Evolutionary conservation across 2,797 vertebrate genomes (phyloP), one percentile per base, ranked within the genome.

Genomic region (Florisuga fusca): DNA sequence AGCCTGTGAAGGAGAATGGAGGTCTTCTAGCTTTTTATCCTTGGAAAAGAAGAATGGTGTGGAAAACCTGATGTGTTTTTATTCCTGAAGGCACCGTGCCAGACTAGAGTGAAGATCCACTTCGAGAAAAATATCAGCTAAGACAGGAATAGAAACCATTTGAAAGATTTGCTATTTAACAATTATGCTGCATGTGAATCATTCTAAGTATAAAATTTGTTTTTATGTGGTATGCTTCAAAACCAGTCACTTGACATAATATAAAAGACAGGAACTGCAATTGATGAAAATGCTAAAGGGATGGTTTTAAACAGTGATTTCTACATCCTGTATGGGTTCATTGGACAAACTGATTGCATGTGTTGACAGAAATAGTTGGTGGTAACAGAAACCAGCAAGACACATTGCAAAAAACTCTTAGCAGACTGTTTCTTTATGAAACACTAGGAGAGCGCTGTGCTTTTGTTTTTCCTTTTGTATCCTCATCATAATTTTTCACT

Each of bases 341-440:
- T 17, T 76, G 9, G 19, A 53, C 33, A 63, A 50, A 73, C 43
- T 45, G 54, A 64, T 84, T 59, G 50, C 45, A 82, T 1, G 4
- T 61, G 74, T 59, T 92, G 81, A 82, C 74, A 96, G 77, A 86
- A 90, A 69, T 63, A 93, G 48, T 45, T 69, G 55, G 66, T 93
- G 86, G 33, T 31, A 84, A 87, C 41, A 71, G 63, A 93, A 95
- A 38, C 31, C 63, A 82, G 41, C 26, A 82, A 76, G 45, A 67
- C 21, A 50, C 13, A 7, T 25, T 85, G 38, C 2, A 4, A 38
- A 77, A 87, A 92, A 25, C 9, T 50, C 38, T 7, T 13, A 51
- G 53, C 36, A 59, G 66, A 55, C 81, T 79, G 31, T 66, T 91
- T 80, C 51, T 92, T 80, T 38, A 18, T 55, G 63, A 82, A 50